Percentiles rank a stretch among this genome's conserved stretches.
These are phyloP conservation scores for Hoplostethus atlanticus DNA, from an alignment of 2,797 vertebrate species.

Conservation along the genomic window DNA sequence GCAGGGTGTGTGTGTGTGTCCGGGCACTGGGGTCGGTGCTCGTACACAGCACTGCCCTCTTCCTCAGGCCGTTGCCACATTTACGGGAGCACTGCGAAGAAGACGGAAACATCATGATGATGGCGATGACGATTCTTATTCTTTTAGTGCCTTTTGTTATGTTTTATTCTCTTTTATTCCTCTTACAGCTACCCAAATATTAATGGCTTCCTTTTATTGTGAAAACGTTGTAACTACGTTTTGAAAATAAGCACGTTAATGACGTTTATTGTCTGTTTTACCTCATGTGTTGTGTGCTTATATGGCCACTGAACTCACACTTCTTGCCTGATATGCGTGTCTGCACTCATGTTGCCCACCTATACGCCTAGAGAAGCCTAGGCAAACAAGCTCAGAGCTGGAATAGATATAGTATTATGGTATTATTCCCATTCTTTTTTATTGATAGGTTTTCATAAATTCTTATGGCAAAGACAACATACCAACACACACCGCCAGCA, in stretches of 20 bases:
- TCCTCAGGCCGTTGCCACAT: slow-evolving; percentile 90
- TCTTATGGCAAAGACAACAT: background rate
- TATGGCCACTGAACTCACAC: background rate
- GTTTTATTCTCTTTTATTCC: background rate
- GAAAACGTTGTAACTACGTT: too few relatives aligned
- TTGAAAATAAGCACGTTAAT: too few relatives aligned
- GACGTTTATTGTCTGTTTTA: too few relatives aligned
- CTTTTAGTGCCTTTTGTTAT: background rate
- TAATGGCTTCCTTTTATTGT: too few relatives aligned
- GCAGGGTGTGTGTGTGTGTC: slow-evolving; percentile 65
- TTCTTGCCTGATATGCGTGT: too few relatives aligned
- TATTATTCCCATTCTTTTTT: background rate
- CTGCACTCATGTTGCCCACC: too few relatives aligned
- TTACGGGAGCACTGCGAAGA: slow-evolving; percentile 88
- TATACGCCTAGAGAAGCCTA: background rate
- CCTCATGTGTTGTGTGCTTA: too few relatives aligned
- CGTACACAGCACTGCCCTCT: slow-evolving; percentile 85
- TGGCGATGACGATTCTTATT: background rate
- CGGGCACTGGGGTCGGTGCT: slow-evolving; percentile 72
- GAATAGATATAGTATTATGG: background rate
- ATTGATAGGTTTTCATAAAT: background rate
- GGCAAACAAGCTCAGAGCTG: background rate
- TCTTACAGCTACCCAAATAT: too few relatives aligned
- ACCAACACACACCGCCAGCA: too few relatives aligned
- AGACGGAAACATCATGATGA: slow-evolving; percentile 12